Percentiles rank a stretch among this genome's conserved stretches.
Evolutionary conservation across 2,797 vertebrate species (phyloP).

Genomic region (Poeciliopsis gracilis): DNA sequence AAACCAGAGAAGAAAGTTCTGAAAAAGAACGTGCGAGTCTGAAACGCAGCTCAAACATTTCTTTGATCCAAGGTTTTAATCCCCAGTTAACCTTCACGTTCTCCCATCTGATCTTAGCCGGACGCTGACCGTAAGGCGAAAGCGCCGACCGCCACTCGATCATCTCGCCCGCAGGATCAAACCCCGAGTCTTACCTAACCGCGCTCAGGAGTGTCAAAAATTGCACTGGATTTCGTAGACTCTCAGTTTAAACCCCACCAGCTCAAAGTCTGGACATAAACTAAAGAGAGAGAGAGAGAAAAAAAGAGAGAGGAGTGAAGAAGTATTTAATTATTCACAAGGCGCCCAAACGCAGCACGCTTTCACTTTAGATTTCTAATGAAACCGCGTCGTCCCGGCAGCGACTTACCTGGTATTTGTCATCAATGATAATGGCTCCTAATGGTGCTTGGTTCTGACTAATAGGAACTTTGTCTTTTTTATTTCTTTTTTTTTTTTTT

Average conservation of each 20-base stretch:
- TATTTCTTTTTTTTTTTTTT: background rate
- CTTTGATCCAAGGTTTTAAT: background rate
- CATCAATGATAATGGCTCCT: background rate
- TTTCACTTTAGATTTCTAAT: background rate
- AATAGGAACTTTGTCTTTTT: background rate
- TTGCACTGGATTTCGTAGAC: background rate
- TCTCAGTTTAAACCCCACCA: background rate
- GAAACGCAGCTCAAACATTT: background rate
- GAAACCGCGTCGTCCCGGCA: background rate
- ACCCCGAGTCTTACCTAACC: constrained; percentile 5
- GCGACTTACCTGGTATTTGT: background rate
- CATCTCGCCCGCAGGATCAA: background rate
- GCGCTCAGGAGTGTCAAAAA: background rate
- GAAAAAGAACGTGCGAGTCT: background rate
- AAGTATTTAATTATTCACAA: background rate
- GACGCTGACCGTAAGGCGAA: background rate
- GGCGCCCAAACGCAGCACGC: background rate
- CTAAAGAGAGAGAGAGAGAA: background rate
- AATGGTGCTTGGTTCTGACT: background rate
- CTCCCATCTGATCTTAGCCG: background rate
- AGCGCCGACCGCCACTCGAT: background rate
- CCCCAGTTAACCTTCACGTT: background rate
- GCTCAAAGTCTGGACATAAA: background rate
- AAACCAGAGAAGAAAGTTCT: background rate
- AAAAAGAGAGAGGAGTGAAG: background rate